Percentiles rank a stretch among this genome's conserved stretches.
phyloP scores from a whole-genome alignment of 1,140 invertebrate species.

The Steinernema khuongi region DNA sequence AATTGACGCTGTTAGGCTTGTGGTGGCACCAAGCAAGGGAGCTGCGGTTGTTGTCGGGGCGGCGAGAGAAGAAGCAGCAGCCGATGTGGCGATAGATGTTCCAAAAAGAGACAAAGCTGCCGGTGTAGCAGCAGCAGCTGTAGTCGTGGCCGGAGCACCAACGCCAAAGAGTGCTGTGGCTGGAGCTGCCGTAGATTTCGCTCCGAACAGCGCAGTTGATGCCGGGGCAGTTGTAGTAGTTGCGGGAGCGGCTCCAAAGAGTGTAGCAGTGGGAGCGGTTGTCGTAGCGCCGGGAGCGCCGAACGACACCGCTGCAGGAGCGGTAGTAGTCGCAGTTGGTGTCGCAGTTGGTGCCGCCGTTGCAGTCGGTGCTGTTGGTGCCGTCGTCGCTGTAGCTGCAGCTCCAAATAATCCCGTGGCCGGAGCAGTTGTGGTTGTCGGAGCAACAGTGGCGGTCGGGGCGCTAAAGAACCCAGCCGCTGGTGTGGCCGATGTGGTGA shows the following conservation, averaged over 20 bases:
- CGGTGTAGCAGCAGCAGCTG: not conserved
- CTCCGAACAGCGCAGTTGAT: not conserved
- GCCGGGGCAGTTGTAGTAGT: not conserved
- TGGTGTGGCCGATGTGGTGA: not conserved
- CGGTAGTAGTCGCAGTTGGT: not conserved
- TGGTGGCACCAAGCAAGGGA: too few relatives aligned
- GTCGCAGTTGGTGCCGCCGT: not conserved
- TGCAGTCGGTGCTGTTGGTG: not conserved
- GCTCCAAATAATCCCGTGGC: not conserved
- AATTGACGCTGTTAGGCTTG: too few relatives aligned
- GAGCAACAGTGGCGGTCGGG: not conserved
- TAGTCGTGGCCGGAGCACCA: not conserved
- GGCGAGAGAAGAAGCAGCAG: not conserved
- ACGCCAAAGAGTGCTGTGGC: not conserved
- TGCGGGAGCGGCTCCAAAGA: not conserved
- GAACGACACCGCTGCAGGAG: not conserved
- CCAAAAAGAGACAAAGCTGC: not conserved
- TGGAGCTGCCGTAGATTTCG: not conserved
- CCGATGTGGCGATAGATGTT: not conserved
- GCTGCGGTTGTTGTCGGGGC: too few relatives aligned
- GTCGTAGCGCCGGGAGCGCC: too few relatives aligned
- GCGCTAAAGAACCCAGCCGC: not conserved
- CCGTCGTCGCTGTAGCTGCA: not conserved
- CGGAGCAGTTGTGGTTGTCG: slow-evolving; percentile 21
- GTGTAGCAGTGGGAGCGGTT: slow-evolving; percentile 4